Evolutionary conservation across 2,888 invertebrate genomes (phyloP), one percentile per base, ranked within the genome.

Genomic region (Carterocephalus palaemon): DNA sequence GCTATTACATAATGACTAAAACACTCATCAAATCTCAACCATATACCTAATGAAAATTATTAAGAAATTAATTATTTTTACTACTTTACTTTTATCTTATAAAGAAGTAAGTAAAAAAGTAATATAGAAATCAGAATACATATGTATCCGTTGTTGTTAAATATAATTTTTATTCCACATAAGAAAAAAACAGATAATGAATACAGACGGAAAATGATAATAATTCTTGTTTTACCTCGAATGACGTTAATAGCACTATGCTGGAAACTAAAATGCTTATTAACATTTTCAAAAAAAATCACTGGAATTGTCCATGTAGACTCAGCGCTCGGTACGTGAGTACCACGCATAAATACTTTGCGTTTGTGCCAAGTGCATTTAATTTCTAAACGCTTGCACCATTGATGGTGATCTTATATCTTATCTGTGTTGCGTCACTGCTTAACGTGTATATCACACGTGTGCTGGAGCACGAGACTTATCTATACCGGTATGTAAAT

Each of bases 331-430:
- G 9, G 22, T 7, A n/a, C 20, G 26, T 28, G n/a, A 5, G 9
- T 28, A 26, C 7, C 7, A 6, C 22, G 15, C 22, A 17, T 43
- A 43, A 36, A 36, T 22, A 36, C 22, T 8, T 33, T 17, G 10
- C 4, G 17, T 17, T 17, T 31, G 9, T 28, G 26, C 31, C 39
- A 36, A 24, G 47, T 48, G 51, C 33, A 52, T 56, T 57, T 51
- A 56, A 57, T 56, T 53, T 24, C 51, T 40, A 42, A 39, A 22
- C 20, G 17, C 29, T 64, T 62, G 50, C 63, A 49, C 58, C 61
- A 64, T 26, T 37, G 28, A 46, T 38, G 46, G 31, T 17, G 19
- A 32, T 48, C 12, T 43, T 29, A 31, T 48, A 54, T 55, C 52
- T 54, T 47, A 54, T 58, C 55, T 52, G 31, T 13, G 31, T 53